Evolutionary conservation across 1,140 invertebrate species (phyloP).

Genomic region (Tetramorium simillimum): DNA sequence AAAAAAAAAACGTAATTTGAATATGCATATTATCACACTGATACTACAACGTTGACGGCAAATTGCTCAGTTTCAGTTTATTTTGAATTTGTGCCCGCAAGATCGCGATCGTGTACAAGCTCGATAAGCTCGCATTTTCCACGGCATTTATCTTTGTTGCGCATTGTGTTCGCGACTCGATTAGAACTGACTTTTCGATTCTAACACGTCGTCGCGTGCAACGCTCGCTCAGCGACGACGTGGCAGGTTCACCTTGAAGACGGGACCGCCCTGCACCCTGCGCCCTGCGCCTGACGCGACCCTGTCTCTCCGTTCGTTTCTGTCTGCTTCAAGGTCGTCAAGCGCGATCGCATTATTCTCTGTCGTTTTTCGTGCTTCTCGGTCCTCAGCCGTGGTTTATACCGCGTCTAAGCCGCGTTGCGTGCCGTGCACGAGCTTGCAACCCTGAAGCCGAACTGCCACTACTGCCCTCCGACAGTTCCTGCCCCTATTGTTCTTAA

Average conservation of each 20-base stretch:
- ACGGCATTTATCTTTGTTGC: slow-evolving; percentile 58
- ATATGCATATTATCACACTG: not conserved
- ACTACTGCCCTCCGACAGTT: not conserved
- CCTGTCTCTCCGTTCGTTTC: slow-evolving; percentile 61
- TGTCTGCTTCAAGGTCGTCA: slow-evolving; percentile 63
- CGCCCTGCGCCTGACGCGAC: slow-evolving; percentile 16
- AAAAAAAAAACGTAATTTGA: slow-evolving; percentile 12
- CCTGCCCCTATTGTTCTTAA: not conserved
- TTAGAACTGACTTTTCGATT: slow-evolving; percentile 39
- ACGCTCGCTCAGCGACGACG: not conserved
- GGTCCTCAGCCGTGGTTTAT: slow-evolving; percentile 65
- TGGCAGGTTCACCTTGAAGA: slow-evolving; percentile 61
- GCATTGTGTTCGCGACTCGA: slow-evolving; percentile 42
- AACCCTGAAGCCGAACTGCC: slow-evolving; percentile 12
- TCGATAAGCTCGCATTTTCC: slow-evolving; percentile 45
- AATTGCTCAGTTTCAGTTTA: not conserved
- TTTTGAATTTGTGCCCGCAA: not conserved
- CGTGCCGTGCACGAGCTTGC: slow-evolving; percentile 60
- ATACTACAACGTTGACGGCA: not conserved
- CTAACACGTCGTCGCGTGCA: slow-evolving; percentile 49
- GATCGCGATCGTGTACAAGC: not conserved
- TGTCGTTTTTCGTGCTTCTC: slow-evolving; percentile 65
- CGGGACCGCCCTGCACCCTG: slow-evolving; percentile 23
- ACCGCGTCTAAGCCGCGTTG: slow-evolving; percentile 44
- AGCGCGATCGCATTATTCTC: slow-evolving; percentile 68